phyloP scores from a whole-genome alignment of 2,888 invertebrate species.

The Acrobasis consociella region DNA sequence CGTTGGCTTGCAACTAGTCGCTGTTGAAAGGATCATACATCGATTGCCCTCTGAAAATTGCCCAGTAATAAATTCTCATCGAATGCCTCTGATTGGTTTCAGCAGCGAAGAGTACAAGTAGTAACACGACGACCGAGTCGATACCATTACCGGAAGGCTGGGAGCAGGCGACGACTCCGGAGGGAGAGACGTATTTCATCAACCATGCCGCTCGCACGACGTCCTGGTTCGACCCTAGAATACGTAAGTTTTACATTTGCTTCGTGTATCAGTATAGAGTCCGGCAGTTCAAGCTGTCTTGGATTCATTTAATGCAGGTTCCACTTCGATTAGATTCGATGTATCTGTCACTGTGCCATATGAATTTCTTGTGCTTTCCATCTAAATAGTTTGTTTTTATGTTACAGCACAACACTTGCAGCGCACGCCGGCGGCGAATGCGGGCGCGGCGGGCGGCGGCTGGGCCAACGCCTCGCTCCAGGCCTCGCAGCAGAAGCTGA shows the following conservation, averaged over 20 bases:
- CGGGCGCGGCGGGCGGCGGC: constrained; percentile 81
- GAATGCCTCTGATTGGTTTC: constrained; percentile 70
- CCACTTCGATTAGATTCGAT: too few relatives aligned
- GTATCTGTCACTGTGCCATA: too few relatives aligned
- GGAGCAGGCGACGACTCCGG: constrained; percentile 93
- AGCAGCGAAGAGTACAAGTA: constrained; percentile 82
- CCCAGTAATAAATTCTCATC: constrained; percentile 33
- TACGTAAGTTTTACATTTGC: constrained; percentile 88
- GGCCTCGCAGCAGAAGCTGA: constrained; percentile 88
- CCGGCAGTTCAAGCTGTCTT: too few relatives aligned
- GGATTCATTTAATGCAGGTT: too few relatives aligned
- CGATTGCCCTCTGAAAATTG: constrained; percentile 37
- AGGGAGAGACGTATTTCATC: constrained; percentile 94
- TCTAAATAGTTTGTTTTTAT: constrained; percentile 22
- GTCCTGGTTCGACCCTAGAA: constrained; percentile 98
- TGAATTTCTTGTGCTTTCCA: too few relatives aligned
- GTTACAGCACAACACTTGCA: constrained; percentile 82
- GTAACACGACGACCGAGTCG: constrained; percentile 78
- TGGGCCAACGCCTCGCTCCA: constrained; percentile 84
- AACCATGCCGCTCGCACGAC: constrained; percentile 97
- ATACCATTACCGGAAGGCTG: constrained; percentile 93
- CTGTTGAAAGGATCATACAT: constrained; percentile 72
- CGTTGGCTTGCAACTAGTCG: constrained; percentile 71
- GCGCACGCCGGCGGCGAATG: constrained; percentile 80
- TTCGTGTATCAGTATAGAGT: constrained; percentile 28